Evolutionary conservation across 64 coral and sea anemone genomes (phyloP).

Genomic region (Pocillopora verrucosa): DNA sequence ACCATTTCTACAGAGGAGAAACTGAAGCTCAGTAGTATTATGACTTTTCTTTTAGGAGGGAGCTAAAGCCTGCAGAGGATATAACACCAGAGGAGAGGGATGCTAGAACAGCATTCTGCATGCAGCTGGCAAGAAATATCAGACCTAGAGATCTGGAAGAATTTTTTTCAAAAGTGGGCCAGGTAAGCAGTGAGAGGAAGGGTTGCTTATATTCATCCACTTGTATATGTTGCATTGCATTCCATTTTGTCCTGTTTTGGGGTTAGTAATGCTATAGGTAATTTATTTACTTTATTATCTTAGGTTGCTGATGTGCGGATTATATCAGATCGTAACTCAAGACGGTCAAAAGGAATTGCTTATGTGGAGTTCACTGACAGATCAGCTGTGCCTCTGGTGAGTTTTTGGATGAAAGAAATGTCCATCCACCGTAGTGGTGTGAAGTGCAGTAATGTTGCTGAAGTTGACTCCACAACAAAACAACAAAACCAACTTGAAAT

Average conservation of each 20-base stretch:
- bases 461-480: too few relatives aligned
- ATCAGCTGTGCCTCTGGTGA: conserved; percentile 96
- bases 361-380: conserved; percentile 98
- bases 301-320: conserved; percentile 94
- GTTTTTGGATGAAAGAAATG: neutral
- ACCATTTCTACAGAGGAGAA: too few relatives aligned
- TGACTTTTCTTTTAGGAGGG: conserved; percentile 18
- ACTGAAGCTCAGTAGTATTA: neutral
- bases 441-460: too few relatives aligned
- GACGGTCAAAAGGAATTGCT: conserved; percentile 98
- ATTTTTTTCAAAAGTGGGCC: conserved; percentile 99
- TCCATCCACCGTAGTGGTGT: too few relatives aligned
- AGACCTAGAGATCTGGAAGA: conserved; percentile 95
- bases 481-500: too few relatives aligned
- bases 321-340: conserved; percentile 97
- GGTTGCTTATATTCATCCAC: too few relatives aligned
- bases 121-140: conserved; percentile 99
- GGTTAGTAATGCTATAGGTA: too few relatives aligned
- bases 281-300: neutral
- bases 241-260: neutral
- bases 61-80: conserved; percentile 64
- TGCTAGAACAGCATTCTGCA: conserved; percentile 97
- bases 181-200: conserved; percentile 40
- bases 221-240: neutral
- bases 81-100: conserved; percentile 84